Evolutionary conservation across 2,888 invertebrate species (phyloP).

Genomic region (Timandra comae): DNA sequence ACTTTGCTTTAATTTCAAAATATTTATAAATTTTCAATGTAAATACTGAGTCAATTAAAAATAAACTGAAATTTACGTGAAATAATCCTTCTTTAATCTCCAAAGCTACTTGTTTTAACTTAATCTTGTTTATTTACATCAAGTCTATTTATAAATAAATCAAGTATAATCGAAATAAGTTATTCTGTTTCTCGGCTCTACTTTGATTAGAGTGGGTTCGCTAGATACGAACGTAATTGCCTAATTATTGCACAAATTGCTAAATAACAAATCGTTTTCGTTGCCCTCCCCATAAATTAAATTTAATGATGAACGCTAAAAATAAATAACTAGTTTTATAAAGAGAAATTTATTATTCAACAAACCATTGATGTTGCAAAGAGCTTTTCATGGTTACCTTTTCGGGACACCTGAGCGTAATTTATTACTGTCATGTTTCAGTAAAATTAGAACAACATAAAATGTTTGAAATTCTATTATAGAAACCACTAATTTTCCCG

Average conservation of each 20-base stretch:
- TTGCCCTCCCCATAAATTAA: constrained; percentile 18
- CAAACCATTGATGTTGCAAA: no score
- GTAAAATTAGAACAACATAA: constrained; percentile 19
- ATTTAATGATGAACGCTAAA: no score
- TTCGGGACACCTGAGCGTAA: constrained; percentile 1
- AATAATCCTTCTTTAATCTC: no score
- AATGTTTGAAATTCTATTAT: constrained; percentile 50
- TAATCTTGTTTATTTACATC: constrained; percentile 66
- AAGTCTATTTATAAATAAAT: constrained; percentile 64
- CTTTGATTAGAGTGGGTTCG: constrained; percentile 46
- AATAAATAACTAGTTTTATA: no score
- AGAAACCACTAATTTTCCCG: constrained; percentile 50
- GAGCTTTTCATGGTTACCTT: no score
- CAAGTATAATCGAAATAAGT: no score
- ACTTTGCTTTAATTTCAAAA: no score
- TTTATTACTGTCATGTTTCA: constrained; percentile 3
- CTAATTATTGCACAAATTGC: constrained; percentile 46
- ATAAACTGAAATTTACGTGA: no score
- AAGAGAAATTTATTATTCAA: no score
- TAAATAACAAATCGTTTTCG: constrained; percentile 38
- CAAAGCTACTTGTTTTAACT: constrained; percentile 48
- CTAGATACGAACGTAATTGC: constrained; percentile 49
- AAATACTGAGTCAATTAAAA: no score
- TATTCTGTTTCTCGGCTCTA: constrained; percentile 59
- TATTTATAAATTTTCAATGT: no score